A percentile compares a stretch with the other conserved stretches of the same genome.
Evolutionary conservation across 2,797 vertebrate species (phyloP).

Genomic region (Trichosurus vulpecula): DNA sequence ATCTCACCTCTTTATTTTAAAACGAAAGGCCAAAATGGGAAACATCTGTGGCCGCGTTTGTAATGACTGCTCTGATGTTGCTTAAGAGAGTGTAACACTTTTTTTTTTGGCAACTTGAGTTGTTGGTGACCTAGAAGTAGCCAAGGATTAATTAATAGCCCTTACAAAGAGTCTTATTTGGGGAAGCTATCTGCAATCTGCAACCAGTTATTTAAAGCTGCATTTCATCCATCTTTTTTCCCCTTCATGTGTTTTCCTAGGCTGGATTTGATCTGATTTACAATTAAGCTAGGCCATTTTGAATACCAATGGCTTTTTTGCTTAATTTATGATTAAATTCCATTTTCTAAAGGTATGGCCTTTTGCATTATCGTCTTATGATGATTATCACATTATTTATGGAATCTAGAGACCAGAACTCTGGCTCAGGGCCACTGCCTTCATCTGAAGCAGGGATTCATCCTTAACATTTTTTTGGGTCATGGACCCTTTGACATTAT

Average conservation of each 20-base stretch:
- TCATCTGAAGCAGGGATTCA: not conserved
- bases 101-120: conserved; percentile 37
- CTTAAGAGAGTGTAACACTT: conserved; percentile 23
- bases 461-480: not conserved
- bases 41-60: conserved; percentile 77
- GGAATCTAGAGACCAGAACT: not conserved
- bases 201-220: conserved; percentile 12
- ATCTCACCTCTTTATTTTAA: conserved; percentile 79
- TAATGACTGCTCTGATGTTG: conserved; percentile 50
- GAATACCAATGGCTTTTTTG: not conserved
- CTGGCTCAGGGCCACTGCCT: not conserved
- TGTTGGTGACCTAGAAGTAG: conserved; percentile 33
- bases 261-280: not conserved
- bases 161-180: conserved; percentile 2
- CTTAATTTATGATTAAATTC: conserved; percentile 36
- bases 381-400: conserved; percentile 1
- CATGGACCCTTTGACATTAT: not conserved
- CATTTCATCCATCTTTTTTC: conserved; percentile 11
- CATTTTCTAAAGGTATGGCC: not conserved
- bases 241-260: conserved; percentile 32
- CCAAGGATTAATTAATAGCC: conserved; percentile 11
- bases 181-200: conserved; percentile 3
- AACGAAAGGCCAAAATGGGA: conserved; percentile 77
- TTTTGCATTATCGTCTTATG: conserved; percentile 17
- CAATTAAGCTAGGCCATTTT: not conserved